Base-by-base conservation (phyloP, 2,888 invertebrate genomes). In the Anarsia innoxiella region DNA sequence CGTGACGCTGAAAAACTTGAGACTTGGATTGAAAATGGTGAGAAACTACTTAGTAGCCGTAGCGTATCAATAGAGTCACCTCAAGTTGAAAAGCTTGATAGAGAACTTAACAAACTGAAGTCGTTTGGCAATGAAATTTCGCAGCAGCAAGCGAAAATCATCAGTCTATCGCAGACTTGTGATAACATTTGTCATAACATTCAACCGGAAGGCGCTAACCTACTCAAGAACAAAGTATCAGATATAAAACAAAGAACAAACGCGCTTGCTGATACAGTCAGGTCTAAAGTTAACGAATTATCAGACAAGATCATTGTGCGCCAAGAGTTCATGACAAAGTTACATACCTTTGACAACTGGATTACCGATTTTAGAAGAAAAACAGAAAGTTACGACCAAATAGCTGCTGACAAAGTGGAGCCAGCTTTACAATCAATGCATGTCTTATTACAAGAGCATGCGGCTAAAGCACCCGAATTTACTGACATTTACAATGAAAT, bases 71-170 rank as follows among this genome's bases (percentile, higher is more conserved):
- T 90, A 0, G 90, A 90, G 47, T 90, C 91, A 0, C 90, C 92
- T 1, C 90, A 93, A 59, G 86, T 91, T 1, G 91, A 89, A 40
- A 92, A 93, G 56, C 73, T 95, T 13, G 94, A 94, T 59, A 88
- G 90, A 44, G 91, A 93, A 67, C 69, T 95, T 28, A 88, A 90
- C 25, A 90, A 90, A 61, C 70, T 94, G 0, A 94, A 94, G 66
- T 91, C 92, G 1, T 90, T 92, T 45, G 93, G 93, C 47, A 93
- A 94, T 56, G 94, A 95, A 63, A 90, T 96, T 47, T 91, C 93
- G 0, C 92, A 93, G 59, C 94, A 95, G 53, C 93, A 94, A 72
- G 92, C 93, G 0, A 93, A 93, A 65, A 77, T 95, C 29, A 92
- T 94, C 26, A 88, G 90, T 1, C 67, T 96, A 28, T 93, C 93